Base-by-base conservation (phyloP, 2,888 invertebrate genomes). In the Isoperla grammatica region DNA sequence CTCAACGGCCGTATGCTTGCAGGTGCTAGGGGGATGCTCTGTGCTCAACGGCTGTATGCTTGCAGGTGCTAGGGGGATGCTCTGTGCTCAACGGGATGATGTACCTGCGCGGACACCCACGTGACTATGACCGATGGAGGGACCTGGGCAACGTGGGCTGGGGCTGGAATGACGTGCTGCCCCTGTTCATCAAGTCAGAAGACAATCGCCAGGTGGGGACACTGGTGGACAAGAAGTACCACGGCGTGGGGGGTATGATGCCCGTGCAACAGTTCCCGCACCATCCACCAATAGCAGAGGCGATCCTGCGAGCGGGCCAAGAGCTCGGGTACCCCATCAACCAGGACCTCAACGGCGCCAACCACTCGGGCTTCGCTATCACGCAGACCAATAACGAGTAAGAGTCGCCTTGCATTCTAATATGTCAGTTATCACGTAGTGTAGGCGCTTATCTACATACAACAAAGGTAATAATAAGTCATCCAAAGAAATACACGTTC, bases 51-150 rank as follows among this genome's bases (percentile, higher is more conserved):
- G n/a, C 4, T 6, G 40, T 15, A 40, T 40, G 15, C 4, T 19
- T 35, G 12, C 61, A 65, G 65, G 65, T 75, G 5, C 71, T 79
- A 68, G 90, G 90, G 4, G 90, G 90, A 0, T 81, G 81, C 65
- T 76, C 76, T 48, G 85, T 84, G 0, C 81, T 87, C 56, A 88
- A 91, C 70, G 90, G 90, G 1, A 91, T 91, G 90, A 88, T 87
- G 83, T 90, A 90, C 72, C 84, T 86, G 73, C 78, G 90, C 19
- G 90, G 90, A 0, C 84, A 86, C 66, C 79, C 85, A 0, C 79
- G 77, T 1, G 90, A 90, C 74, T 90, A 86, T 73, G 84, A 90
- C 69, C 79, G 81, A 8, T 90, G 90, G 90, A 87, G 80, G 2
- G 77, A 77, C 12, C 79, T 82, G 62, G 90, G 90, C 0, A 88